phyloP scores from a whole-genome alignment of 1,140 invertebrate species.

The Dinoponera quadriceps region DNA sequence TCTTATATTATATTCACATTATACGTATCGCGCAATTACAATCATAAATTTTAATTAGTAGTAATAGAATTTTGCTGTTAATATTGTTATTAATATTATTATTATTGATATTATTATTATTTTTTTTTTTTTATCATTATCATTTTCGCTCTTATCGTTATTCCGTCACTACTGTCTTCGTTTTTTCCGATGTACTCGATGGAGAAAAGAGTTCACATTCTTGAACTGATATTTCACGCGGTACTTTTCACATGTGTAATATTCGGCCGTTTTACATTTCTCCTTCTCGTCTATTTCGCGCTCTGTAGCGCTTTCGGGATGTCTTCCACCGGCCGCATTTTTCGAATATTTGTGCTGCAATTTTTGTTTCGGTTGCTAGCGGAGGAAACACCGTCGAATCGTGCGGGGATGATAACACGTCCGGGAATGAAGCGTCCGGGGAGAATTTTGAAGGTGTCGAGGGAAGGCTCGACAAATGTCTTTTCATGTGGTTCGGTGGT shows the following conservation, averaged over 20 bases:
- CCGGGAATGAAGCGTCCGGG: background rate
- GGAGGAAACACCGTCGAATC: background rate
- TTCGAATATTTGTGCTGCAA: background rate
- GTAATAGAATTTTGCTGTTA: slow-evolving; percentile 69
- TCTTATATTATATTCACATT: slow-evolving; percentile 62
- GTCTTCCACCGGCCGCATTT: slow-evolving; percentile 9
- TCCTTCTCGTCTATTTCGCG: slow-evolving; percentile 25
- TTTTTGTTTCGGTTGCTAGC: slow-evolving; percentile 3
- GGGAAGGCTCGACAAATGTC: background rate
- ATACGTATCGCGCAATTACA: slow-evolving; percentile 62
- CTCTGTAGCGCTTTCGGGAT: background rate
- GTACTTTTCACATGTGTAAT: slow-evolving; percentile 3
- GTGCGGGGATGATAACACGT: slow-evolving; percentile 7
- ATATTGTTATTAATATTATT: slow-evolving; percentile 64
- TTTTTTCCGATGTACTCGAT: slow-evolving; percentile 17
- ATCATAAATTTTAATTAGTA: slow-evolving; percentile 70
- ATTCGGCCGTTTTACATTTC: background rate
- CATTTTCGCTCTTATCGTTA: slow-evolving; percentile 17
- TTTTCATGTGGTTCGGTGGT: background rate
- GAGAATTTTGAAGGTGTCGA: background rate
- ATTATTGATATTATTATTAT: slow-evolving; percentile 13
- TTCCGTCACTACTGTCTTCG: slow-evolving; percentile 31
- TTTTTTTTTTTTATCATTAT: background rate
- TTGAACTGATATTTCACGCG: slow-evolving; percentile 31
- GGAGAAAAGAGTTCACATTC: slow-evolving; percentile 8